A percentile compares a stretch with the other conserved stretches of the same genome.
Evolutionary conservation across 2,113 vertebrate species (phyloP).

Genomic region (Cyanoderma ruficeps): DNA sequence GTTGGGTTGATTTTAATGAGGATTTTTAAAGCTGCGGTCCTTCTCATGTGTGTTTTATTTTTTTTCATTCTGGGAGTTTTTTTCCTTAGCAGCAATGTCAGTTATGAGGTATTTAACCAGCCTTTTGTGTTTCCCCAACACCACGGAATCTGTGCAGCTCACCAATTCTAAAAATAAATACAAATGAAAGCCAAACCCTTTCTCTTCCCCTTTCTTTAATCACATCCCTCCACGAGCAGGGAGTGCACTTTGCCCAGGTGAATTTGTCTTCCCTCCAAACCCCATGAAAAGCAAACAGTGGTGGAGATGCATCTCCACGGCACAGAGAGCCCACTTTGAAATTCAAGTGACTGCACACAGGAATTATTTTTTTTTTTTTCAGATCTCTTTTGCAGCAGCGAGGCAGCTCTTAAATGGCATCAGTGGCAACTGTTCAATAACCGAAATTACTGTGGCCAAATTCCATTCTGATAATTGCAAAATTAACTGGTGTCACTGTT

Average conservation of each 20-base stretch:
- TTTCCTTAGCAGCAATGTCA: neutral
- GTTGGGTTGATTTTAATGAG: conserved; percentile 46
- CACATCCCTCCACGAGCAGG: neutral
- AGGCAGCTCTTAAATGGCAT: neutral
- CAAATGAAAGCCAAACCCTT: conserved; percentile 11
- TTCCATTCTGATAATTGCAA: neutral
- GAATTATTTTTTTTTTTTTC: neutral
- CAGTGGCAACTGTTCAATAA: neutral
- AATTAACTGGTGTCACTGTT: neutral
- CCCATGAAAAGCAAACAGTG: conserved; percentile 17
- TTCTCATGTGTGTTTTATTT: neutral
- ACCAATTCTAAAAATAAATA: conserved; percentile 39
- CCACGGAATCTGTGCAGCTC: neutral
- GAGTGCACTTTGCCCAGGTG: neutral
- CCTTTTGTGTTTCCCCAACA: conserved; percentile 17
- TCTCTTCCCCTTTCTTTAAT: neutral
- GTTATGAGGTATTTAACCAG: neutral
- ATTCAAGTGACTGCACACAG: neutral
- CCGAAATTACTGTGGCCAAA: neutral
- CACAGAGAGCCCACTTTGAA: neutral
- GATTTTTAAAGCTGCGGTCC: conserved; percentile 4
- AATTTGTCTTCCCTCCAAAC: neutral
- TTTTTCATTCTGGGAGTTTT: neutral
- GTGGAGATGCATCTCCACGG: neutral
- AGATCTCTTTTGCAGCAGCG: neutral